Evolutionary conservation across 2,797 vertebrate species (phyloP).

Genomic region (Spheniscus humboldti): DNA sequence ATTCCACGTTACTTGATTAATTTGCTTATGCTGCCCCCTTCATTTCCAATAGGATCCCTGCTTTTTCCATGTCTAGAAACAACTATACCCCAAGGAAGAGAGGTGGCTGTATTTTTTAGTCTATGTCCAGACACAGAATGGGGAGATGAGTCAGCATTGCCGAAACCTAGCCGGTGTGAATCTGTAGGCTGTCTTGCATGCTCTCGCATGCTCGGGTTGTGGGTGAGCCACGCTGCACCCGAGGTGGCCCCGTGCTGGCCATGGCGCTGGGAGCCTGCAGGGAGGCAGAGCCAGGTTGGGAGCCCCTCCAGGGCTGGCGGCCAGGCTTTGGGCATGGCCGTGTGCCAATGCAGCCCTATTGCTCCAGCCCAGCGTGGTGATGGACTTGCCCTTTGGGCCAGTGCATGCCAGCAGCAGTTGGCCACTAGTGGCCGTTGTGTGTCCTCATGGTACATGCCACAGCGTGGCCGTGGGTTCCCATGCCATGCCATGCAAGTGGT

Average conservation of each 20-base stretch:
- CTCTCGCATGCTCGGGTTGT: not conserved
- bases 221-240: rapidly evolving
- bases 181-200: not conserved
- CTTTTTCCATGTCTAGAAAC: not conserved
- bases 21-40: conserved; percentile 58
- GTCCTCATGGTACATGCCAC: not conserved
- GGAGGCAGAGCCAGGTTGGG: not conserved
- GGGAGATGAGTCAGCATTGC: not conserved
- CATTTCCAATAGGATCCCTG: not conserved
- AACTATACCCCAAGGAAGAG: not conserved
- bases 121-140: not conserved
- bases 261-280: not conserved
- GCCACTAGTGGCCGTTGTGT: not conserved
- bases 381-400: not conserved
- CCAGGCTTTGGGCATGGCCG: not conserved
- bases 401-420: not conserved
- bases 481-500: not conserved
- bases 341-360: not conserved
- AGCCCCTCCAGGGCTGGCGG: not conserved
- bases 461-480: rapidly evolving
- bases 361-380: not conserved
- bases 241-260: not conserved
- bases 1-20: not conserved
- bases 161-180: not conserved
- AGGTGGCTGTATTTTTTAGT: not conserved